Base-by-base conservation (phyloP, 2,113 vertebrate genomes). In the Limanda limanda region DNA sequence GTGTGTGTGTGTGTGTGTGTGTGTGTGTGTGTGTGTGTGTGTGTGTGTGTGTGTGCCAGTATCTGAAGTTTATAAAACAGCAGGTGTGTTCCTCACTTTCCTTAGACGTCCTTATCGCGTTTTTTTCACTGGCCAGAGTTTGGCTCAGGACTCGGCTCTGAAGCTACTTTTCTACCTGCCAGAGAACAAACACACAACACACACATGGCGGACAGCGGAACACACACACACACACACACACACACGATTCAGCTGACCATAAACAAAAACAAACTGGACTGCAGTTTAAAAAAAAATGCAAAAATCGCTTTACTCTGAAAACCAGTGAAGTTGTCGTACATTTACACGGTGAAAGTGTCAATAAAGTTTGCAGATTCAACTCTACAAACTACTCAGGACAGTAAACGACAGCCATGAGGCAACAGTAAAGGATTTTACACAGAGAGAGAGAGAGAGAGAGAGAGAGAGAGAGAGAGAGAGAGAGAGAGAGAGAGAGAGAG, bases 241-340 rank as follows among this genome's bases (percentile, higher is more conserved):
- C n/a, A 55, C 52, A 55, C 52, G 12, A 7, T 7, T 6, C 54
- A 13, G 14, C 24, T 17, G 14, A 25, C 6, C 3, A 67, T 1
- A 57, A 54, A 64, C 12, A 42, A 68, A 13, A 68, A 66, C n/a
- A 60, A 76, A 55, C 70, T 8, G 12, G 45, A 42, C 12, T 10
- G 1, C 3, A 13, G 79, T 85, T 60, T 58, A 18, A 24, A 54
- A 69, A 89, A 87, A 89, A 83, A 90, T 87, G 84, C 84, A 85
- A 92, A 92, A 25, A 90, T 54, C 40, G 1, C 51, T 90, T 91
- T 89, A 91, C 79, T 88, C 18, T 76, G 60, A 90, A 85, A 88
- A 79, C 73, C 61, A 25, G 35, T 78, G 51, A 82, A 57, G 52
- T 61, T 63, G 52, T 80, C 8, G 25, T 51, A 87, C 83, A 85